These are phyloP conservation scores for Matsumurasca onukii DNA, from an alignment of 1,140 invertebrate genomes.

Conservation along the genomic window DNA sequence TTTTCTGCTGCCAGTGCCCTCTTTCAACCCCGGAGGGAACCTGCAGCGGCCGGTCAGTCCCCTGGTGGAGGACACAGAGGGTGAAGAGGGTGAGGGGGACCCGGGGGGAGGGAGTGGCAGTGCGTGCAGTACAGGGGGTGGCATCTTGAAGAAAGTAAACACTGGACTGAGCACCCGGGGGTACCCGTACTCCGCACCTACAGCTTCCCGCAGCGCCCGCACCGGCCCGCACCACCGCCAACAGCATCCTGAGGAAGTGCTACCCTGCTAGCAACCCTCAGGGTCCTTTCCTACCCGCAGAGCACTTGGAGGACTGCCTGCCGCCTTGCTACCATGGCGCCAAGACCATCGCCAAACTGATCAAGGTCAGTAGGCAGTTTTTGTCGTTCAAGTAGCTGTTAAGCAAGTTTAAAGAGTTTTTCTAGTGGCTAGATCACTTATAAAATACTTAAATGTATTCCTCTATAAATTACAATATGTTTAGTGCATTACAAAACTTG, in stretches of 20 bases:
- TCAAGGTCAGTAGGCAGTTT: conserved; percentile 51
- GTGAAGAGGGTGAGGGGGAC: conserved; percentile 44
- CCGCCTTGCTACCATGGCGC: conserved; percentile 57
- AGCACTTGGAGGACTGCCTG: conserved; percentile 51
- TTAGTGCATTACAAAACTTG: too few species aligned
- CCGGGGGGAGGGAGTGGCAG: conserved; percentile 42
- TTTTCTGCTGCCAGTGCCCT: conserved; percentile 46
- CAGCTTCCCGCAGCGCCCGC: too few species aligned
- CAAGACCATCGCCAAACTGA: conserved; percentile 58
- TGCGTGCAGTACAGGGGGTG: conserved; percentile 6
- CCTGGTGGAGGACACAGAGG: conserved; percentile 45
- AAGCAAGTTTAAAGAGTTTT: too few species aligned
- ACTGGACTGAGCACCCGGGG: conserved; percentile 21
- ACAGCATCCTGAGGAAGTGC: conserved; percentile 45
- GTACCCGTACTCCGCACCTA: conserved; percentile 47
- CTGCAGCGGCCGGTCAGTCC: conserved; percentile 47
- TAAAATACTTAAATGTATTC: too few species aligned
- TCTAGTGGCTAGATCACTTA: too few species aligned
- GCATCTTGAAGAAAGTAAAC: conserved; percentile 36
- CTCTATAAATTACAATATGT: too few species aligned
- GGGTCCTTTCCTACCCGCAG: conserved; percentile 44
- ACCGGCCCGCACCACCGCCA: conserved; percentile 23
- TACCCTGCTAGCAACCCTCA: conserved; percentile 45
- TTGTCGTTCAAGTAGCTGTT: conserved; percentile 8
- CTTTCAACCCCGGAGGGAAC: conserved; percentile 45